Evolutionary conservation across 2,888 invertebrate species (phyloP).

Genomic region (Hypselothyrea guttata): DNA sequence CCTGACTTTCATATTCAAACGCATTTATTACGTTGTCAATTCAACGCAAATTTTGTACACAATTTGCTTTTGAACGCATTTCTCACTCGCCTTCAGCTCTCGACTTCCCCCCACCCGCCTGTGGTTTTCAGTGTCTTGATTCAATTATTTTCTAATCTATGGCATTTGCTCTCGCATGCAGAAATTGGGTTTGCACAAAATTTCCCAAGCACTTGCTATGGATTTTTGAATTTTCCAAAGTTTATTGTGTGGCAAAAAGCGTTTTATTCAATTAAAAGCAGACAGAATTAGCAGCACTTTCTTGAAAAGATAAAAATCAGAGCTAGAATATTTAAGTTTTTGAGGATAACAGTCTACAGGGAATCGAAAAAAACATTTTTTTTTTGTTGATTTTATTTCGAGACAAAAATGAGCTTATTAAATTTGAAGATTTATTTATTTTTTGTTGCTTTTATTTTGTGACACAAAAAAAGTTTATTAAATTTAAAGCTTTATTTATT

Average conservation of each 20-base stretch:
- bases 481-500: too few relatives aligned
- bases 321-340: too few relatives aligned
- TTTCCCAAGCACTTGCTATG: slow-evolving; percentile 26
- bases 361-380: too few relatives aligned
- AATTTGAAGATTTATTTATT: too few relatives aligned
- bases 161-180: slow-evolving; percentile 46
- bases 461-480: not conserved
- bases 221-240: not conserved
- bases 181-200: slow-evolving; percentile 31
- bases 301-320: too few relatives aligned
- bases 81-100: slow-evolving; percentile 1
- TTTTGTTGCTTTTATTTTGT: not conserved
- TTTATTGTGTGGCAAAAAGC: not conserved
- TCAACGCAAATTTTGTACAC: not conserved
- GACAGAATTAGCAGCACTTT: too few relatives aligned
- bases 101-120: not conserved
- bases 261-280: slow-evolving; percentile 4
- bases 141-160: slow-evolving; percentile 69
- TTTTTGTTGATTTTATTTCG: too few relatives aligned
- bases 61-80: not conserved
- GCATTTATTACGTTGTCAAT: slow-evolving; percentile 22
- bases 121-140: slow-evolving; percentile 32
- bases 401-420: too few relatives aligned
- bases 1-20: not conserved
- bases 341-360: too few relatives aligned